Evolutionary conservation across 2,888 invertebrate genomes (phyloP), one percentile per base, ranked within the genome.

Genomic region (Coenonympha arcania): DNA sequence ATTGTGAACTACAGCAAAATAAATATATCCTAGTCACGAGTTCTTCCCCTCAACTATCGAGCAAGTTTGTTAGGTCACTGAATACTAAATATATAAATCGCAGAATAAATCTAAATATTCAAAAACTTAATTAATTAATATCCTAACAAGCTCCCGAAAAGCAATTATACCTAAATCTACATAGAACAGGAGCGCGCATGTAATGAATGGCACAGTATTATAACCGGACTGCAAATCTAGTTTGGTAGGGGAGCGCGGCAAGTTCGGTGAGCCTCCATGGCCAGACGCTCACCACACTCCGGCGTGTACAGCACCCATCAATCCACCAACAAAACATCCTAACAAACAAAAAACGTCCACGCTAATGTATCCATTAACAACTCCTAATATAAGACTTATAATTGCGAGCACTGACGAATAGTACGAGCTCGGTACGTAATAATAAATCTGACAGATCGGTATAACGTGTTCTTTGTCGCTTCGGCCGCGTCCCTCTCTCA

Each of bases 391-490:
- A 64, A 47, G 54, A 55, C 28, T 50, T 36, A 66, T 54, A 60
- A 57, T 71, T 0, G 51, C 24, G 37, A 36, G 44, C 4, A 37
- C 28, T 28, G 45, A 60, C 3, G 33, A 8, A 9, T 18, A 22
- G 44, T 49, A 48, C 49, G 31, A 55, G 53, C 45, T 6, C 52
- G 20, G 43, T 58, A 51, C 56, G 55, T 61, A 61, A 62, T 59
- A 57, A 61, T 62, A 63, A 62, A 62, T 61, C 59, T 59, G 64
- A 64, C 76, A 79, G 80, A 85, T 85, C 82, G 84, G 71, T 82
- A 82, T 86, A 84, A 86, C 84, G 79, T 82, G 84, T 81, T 83
- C 85, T 86, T 86, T 85, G 85, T 84, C 74, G 82, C 74, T 77
- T 77, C 69, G 68, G 74, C 79, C 79, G 73, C 79, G 81, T 83